Conservation (phyloP, 1,140 invertebrate genomes). For the Samia ricini region DNA sequence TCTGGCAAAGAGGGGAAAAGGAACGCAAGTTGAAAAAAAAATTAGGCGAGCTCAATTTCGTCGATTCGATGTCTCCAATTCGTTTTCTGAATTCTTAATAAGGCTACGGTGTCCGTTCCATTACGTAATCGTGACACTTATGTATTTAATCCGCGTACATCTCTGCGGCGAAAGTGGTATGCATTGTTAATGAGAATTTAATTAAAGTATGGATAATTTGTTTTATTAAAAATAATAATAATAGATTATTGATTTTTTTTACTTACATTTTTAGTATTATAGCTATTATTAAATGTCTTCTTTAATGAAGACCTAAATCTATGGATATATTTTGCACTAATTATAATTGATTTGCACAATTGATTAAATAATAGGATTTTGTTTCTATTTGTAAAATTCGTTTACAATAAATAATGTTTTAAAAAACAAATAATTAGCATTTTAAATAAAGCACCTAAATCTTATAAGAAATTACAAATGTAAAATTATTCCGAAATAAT, state of each 20-base stretch:
- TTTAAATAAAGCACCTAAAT: too few relatives aligned
- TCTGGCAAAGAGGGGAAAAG: conserved; percentile 52
- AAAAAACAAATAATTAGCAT: too few relatives aligned
- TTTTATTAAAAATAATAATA: too few relatives aligned
- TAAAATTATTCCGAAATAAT: too few relatives aligned
- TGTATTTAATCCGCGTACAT: conserved; percentile 62
- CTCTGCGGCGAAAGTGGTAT: conserved; percentile 18
- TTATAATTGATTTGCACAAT: too few relatives aligned
- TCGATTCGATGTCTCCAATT: conserved; percentile 71
- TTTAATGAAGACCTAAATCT: too few relatives aligned
- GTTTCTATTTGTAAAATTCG: too few relatives aligned
- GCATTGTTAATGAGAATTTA: conserved; percentile 51
- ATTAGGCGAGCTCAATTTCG: conserved; percentile 70
- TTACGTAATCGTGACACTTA: conserved; percentile 57
- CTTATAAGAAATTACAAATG: too few relatives aligned
- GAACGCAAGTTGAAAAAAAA: conserved; percentile 68
- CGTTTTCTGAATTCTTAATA: conserved; percentile 72
- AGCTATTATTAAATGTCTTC: background rate
- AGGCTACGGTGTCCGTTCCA: conserved; percentile 47
- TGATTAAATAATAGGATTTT: too few relatives aligned
- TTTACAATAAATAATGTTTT: too few relatives aligned
- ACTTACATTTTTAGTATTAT: background rate
- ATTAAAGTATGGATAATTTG: conserved; percentile 23
- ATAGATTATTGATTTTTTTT: too few relatives aligned
- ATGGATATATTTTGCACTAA: too few relatives aligned